phyloP scores from a whole-genome alignment of 2,888 invertebrate species.

The Carcina quercana region DNA sequence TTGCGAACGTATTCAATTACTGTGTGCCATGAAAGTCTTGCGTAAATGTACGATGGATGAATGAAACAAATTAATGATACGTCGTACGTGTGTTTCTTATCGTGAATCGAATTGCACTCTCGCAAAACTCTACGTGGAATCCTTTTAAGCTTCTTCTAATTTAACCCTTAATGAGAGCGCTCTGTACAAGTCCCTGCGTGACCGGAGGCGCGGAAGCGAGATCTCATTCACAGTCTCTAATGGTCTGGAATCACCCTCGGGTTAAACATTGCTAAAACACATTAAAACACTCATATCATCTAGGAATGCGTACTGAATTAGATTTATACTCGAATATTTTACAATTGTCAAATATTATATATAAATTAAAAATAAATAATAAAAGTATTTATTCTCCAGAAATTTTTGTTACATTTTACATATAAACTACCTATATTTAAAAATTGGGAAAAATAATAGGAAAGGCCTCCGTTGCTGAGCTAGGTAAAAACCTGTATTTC shows the following conservation, averaged over 20 bases:
- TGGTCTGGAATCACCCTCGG: slow-evolving; percentile 49
- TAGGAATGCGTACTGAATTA: neutral
- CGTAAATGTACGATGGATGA: slow-evolving; percentile 18
- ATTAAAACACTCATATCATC: slow-evolving; percentile 8
- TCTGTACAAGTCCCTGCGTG: slow-evolving; percentile 40
- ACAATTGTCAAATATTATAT: too few relatives aligned
- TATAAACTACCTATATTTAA: too few relatives aligned
- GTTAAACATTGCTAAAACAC: slow-evolving; percentile 23
- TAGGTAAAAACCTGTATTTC: neutral
- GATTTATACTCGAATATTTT: too few relatives aligned
- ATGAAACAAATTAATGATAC: too few relatives aligned
- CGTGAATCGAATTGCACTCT: neutral
- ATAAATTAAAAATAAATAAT: too few relatives aligned
- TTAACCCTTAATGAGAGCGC: slow-evolving; percentile 55
- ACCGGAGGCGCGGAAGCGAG: slow-evolving; percentile 57
- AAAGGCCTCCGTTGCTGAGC: neutral
- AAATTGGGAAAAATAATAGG: slow-evolving; percentile 1
- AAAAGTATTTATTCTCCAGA: too few relatives aligned
- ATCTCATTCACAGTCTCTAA: slow-evolving; percentile 60
- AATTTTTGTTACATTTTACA: too few relatives aligned
- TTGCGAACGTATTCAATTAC: too few relatives aligned
- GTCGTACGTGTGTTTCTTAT: too few relatives aligned
- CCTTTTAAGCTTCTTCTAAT: slow-evolving; percentile 45
- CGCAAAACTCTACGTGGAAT: slow-evolving; percentile 33
- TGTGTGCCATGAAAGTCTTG: slow-evolving; percentile 23